Percentiles rank a stretch among this genome's conserved stretches.
Evolutionary conservation across 2,113 vertebrate species (phyloP).

Genomic region (Lycocorax pyrrhopterus): DNA sequence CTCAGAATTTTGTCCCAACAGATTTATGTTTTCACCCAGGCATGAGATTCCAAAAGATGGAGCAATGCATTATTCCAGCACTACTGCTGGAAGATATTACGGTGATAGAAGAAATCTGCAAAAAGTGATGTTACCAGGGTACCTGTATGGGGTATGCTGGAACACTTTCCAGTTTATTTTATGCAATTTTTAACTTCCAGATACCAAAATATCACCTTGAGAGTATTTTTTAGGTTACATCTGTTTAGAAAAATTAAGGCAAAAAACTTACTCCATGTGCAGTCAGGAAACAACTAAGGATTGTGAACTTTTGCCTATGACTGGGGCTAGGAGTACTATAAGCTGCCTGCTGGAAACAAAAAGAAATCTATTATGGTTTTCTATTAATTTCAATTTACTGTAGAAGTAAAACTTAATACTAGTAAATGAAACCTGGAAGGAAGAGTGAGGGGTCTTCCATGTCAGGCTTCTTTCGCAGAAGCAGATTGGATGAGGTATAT

Average conservation of each 20-base stretch:
- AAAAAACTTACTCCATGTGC: background rate
- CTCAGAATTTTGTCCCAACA: background rate
- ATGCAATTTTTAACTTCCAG: background rate
- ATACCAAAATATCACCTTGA: background rate
- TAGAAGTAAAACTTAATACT: background rate
- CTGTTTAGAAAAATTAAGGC: background rate
- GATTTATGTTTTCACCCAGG: background rate
- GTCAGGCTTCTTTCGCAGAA: background rate
- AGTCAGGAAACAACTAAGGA: background rate
- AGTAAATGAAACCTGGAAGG: background rate
- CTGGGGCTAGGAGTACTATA: background rate
- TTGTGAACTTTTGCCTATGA: background rate
- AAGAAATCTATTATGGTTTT: background rate
- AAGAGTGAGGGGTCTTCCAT: background rate
- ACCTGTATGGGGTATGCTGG: rapidly evolving
- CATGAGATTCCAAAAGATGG: background rate
- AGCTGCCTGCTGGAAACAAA: background rate
- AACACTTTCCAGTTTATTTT: background rate
- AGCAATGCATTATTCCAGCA: background rate
- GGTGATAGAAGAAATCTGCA: background rate
- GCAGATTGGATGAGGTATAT: background rate
- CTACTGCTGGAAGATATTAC: background rate
- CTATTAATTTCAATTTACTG: background rate
- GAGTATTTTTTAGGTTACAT: background rate
- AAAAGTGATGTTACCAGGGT: background rate